These are phyloP conservation scores for Drosophila gunungcola DNA, from an alignment of 1,140 invertebrate genomes.

Conservation along the genomic window DNA sequence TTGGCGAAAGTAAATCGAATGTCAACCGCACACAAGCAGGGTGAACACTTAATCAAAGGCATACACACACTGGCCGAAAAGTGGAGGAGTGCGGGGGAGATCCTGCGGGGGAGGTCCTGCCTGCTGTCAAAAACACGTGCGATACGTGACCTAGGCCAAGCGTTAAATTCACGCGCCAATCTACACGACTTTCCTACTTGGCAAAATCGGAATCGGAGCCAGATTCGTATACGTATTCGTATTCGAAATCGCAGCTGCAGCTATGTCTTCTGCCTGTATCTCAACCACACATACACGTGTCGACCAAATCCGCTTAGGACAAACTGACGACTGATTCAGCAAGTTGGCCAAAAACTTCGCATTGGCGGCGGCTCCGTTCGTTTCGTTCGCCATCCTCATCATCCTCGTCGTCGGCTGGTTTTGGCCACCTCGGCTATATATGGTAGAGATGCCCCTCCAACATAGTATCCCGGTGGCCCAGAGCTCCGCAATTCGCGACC, in stretches of 20 bases:
- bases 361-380: constrained; percentile 31
- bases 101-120: constrained; percentile 17
- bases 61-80: constrained; percentile 27
- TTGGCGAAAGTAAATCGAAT: constrained; percentile 75
- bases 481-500: constrained; percentile 34
- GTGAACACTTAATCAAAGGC: constrained; percentile 55
- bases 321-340: constrained; percentile 82
- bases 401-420: constrained; percentile 10
- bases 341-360: constrained; percentile 72
- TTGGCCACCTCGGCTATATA: constrained; percentile 1
- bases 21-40: constrained; percentile 60
- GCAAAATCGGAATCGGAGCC: constrained; percentile 11
- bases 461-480: background rate
- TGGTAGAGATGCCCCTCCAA: background rate
- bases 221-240: background rate
- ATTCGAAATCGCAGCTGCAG: constrained; percentile 13
- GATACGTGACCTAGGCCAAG: constrained; percentile 75
- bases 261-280: constrained; percentile 5
- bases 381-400: constrained; percentile 5
- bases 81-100: constrained; percentile 9
- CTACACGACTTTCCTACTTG: constrained; percentile 14
- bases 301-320: constrained; percentile 83
- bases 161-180: constrained; percentile 70
- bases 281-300: constrained; percentile 59
- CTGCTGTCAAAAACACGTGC: constrained; percentile 57